These are phyloP conservation scores for Cephus runcator DNA, from an alignment of 2,888 invertebrate genomes.

Conservation along the genomic window DNA sequence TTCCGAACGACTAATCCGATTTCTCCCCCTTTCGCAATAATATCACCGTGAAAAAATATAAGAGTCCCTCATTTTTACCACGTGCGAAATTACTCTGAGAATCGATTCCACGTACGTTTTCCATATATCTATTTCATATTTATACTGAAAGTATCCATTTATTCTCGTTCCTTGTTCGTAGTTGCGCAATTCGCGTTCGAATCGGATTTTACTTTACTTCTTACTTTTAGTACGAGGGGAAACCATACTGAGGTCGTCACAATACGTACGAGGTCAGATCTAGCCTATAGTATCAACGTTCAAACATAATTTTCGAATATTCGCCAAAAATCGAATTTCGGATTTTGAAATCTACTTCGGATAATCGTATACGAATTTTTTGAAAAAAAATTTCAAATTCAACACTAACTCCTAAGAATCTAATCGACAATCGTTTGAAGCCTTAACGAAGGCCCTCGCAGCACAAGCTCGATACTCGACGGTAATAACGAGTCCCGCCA, in stretches of 20 bases:
- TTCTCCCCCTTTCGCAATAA: neutral
- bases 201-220: neutral
- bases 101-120: neutral
- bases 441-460: constrained; percentile 55
- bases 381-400: neutral
- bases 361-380: neutral
- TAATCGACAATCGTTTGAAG: constrained; percentile 60
- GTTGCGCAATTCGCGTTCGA: neutral
- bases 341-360: neutral
- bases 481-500: constrained; percentile 51
- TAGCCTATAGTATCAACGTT: neutral
- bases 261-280: no score
- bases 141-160: neutral
- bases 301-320: neutral
- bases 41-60: neutral
- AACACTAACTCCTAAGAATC: constrained; percentile 27
- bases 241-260: neutral
- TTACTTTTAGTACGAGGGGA: neutral
- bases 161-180: neutral
- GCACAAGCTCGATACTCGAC: constrained; percentile 49
- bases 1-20: neutral
- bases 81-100: neutral
- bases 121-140: neutral
- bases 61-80: neutral
- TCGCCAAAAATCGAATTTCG: neutral